A percentile compares a stretch with the other conserved stretches of the same genome.
These are phyloP conservation scores for Knipowitschia caucasica DNA, from an alignment of 2,797 vertebrate genomes.

Conservation along the genomic window DNA sequence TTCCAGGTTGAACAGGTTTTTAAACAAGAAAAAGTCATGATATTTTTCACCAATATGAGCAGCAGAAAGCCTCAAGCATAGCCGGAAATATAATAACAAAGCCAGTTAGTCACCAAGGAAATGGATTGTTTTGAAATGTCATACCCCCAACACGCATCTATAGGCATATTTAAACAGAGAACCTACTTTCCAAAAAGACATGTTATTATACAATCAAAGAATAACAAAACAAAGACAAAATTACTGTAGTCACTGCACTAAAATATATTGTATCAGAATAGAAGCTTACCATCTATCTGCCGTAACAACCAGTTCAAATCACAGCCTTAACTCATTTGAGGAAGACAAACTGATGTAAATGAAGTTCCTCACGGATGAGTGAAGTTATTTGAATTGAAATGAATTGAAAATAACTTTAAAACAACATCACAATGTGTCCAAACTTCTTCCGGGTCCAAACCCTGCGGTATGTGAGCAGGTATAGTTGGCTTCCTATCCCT, in stretches of 20 bases:
- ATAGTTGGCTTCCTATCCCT: conserved; percentile 29
- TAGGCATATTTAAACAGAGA: too few relatives aligned
- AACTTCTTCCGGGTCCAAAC: conserved; percentile 19
- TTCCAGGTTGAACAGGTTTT: neutral
- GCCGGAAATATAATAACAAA: too few relatives aligned
- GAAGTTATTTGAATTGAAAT: too few relatives aligned
- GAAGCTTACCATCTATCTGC: neutral
- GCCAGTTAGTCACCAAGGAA: too few relatives aligned
- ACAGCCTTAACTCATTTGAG: neutral
- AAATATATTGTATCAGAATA: neutral
- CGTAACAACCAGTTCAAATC: neutral
- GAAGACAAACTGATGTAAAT: too few relatives aligned
- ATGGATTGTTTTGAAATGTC: too few relatives aligned
- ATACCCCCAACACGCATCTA: too few relatives aligned
- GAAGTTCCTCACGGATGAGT: too few relatives aligned
- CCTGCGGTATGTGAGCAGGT: conserved; percentile 31
- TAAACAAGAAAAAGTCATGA: conserved; percentile 1
- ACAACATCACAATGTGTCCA: too few relatives aligned
- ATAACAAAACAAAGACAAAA: neutral
- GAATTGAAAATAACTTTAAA: too few relatives aligned
- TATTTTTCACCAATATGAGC: neutral
- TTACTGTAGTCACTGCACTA: neutral
- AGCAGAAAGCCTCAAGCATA: too few relatives aligned
- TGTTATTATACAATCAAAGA: neutral
- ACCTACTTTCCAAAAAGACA: too few relatives aligned